phyloP scores from a whole-genome alignment of 2,113 vertebrate genomes.

The Spizaetus ornatus region DNA sequence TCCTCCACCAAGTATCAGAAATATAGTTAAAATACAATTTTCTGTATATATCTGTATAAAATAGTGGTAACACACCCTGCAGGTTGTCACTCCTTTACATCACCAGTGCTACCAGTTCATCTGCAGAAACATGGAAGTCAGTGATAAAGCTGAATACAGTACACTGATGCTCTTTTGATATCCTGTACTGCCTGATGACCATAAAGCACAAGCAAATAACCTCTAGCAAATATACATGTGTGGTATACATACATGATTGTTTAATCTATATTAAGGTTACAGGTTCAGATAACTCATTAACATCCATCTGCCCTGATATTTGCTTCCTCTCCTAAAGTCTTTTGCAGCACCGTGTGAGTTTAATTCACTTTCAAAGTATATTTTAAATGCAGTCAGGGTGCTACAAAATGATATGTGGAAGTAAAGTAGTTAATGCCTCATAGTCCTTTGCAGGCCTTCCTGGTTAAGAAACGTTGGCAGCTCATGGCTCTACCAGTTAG shows the following conservation, averaged over 20 bases:
- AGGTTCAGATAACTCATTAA: background rate
- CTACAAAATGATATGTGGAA: background rate
- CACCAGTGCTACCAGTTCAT: background rate
- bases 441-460: background rate
- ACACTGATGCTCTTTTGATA: background rate
- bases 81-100: background rate
- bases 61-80: background rate
- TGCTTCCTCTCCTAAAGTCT: background rate
- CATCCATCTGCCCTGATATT: background rate
- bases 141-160: background rate
- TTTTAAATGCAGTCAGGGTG: background rate
- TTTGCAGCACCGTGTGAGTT: background rate
- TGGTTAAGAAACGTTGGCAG: background rate
- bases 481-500: background rate
- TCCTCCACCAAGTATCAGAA: background rate
- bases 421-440: background rate
- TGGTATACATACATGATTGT: background rate
- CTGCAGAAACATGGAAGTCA: background rate
- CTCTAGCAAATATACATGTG: background rate
- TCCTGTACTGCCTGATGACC: background rate
- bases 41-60: background rate
- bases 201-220: background rate
- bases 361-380: background rate
- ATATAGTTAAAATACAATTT: background rate
- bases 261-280: background rate